These are phyloP conservation scores for Nasua narica DNA, from an alignment of 2,797 vertebrate species.

Conservation along the genomic window DNA sequence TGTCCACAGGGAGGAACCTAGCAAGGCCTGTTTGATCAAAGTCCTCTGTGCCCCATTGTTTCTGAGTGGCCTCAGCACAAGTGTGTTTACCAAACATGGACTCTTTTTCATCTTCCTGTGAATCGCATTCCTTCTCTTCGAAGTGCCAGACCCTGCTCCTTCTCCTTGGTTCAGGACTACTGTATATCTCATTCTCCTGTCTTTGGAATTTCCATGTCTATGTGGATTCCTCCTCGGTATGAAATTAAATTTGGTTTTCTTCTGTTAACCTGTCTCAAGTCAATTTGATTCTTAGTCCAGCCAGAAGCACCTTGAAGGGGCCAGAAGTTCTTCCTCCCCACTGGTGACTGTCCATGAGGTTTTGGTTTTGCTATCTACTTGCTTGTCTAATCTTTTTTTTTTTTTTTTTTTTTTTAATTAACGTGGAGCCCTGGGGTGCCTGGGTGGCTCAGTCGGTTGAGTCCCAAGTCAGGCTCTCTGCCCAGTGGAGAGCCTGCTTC, in stretches of 20 bases:
- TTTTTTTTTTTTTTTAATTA: no score
- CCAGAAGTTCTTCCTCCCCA: not conserved
- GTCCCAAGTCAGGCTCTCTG: no score
- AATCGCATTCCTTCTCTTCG: not conserved
- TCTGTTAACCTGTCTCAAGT: not conserved
- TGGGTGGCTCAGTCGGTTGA: no score
- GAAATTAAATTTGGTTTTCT: not conserved
- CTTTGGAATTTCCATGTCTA: not conserved
- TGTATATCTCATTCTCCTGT: not conserved
- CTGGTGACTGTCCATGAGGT: no score
- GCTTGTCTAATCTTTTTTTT: not conserved
- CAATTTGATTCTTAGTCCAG: not conserved
- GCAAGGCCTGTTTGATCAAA: not conserved
- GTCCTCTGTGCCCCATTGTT: not conserved
- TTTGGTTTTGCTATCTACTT: not conserved
- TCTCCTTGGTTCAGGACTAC: not conserved
- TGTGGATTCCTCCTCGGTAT: not conserved
- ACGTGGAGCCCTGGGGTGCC: no score
- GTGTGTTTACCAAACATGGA: not conserved
- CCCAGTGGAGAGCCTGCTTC: no score
- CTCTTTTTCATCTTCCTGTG: not conserved
- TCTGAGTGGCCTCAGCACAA: not conserved
- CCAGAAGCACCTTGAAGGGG: not conserved
- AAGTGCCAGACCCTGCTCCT: not conserved
- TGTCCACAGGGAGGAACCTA: not conserved